Evolutionary conservation across 2,888 invertebrate species (phyloP), one percentile per base, ranked within the genome.

Genomic region (Lomographa bimaculata): DNA sequence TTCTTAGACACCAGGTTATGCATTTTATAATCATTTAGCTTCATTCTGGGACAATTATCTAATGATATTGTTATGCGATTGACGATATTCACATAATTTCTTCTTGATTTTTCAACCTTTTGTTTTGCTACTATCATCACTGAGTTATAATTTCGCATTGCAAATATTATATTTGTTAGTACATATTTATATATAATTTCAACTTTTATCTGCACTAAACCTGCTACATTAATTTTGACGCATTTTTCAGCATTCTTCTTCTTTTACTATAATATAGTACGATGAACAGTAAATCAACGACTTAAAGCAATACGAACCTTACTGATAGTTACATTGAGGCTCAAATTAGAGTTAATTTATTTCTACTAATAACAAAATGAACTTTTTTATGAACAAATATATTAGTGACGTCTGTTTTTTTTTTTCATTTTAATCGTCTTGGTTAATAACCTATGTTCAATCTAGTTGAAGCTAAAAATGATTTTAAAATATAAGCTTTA

Each of bases 291-390:
- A 47, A 69, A 67, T 76, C 77, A 79, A 75, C 73, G 74, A 82
- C 64, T 65, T 58, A 71, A 83, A 85, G 82, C 83, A 85, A 85
- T 84, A 84, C 50, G 42, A 57, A 59, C 46, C 57, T 55, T 66
- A 70, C 54, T 59, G 50, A 68, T 65, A 71, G 61, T 64, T 59
- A 75, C 68, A 71, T 65, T 56, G 67, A 73, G 67, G 86, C 86
- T 86, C 87, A 86, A 86, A 70, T 77, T 82, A 84, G 73, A 64
- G 43, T 73, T 66, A 64, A 66, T 54, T 62, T 65, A 67, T 59
- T 56, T 65, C 64, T 71, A 63, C 63, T 67, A 66, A 71, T 72
- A 67, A 70, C 71, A 66, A 57, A 57, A 18, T 18, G 11, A 58
- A 32, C 56, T 46, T 40, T 42, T 6, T 42, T 49, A 7, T 6